phyloP scores from a whole-genome alignment of 2,113 vertebrate species.

The Oncorhynchus nerka region DNA sequence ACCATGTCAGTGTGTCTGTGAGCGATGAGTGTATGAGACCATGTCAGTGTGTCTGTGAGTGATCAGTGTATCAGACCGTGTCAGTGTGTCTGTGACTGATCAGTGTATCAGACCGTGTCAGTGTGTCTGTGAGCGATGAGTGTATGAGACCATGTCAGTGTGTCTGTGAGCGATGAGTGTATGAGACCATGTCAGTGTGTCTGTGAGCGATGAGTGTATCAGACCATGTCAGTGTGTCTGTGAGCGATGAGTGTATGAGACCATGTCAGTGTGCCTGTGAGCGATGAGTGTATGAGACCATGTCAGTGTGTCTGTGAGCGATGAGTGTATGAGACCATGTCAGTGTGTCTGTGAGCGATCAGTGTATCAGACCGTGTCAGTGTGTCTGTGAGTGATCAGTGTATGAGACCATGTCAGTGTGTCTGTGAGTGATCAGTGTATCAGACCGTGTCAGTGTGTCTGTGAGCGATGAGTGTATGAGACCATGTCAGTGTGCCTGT shows the following conservation, averaged over 20 bases:
- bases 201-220: constrained; percentile 12
- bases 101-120: not conserved
- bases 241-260: not conserved
- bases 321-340: not conserved
- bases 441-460: not conserved
- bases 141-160: not conserved
- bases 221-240: constrained; percentile 22
- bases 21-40: not conserved
- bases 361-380: not conserved
- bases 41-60: not conserved
- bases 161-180: not conserved
- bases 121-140: not conserved
- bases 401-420: not conserved
- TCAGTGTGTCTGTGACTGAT: too few relatives aligned
- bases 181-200: not conserved
- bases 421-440: constrained; percentile 20
- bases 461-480: not conserved
- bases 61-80: not conserved
- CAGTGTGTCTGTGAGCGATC: not conserved
- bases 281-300: not conserved
- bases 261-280: not conserved
- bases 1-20: not conserved
- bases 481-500: not conserved
- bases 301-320: not conserved
- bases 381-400: not conserved